Percentiles rank a stretch among this genome's conserved stretches.
These are phyloP conservation scores for Dipodomys stephensi DNA, from an alignment of 2,113 vertebrate genomes.

Conservation along the genomic window DNA sequence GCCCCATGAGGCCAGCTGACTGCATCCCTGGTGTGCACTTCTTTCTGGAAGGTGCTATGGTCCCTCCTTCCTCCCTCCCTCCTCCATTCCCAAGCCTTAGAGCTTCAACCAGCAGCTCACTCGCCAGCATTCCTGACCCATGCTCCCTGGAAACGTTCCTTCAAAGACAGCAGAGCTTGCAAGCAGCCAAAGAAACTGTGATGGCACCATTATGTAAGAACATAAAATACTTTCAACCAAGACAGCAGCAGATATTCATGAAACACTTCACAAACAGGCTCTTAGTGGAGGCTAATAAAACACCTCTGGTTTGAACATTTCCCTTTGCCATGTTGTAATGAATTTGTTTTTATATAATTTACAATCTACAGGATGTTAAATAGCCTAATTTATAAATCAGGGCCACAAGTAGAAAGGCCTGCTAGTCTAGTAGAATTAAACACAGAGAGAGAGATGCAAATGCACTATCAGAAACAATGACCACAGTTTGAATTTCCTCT, in stretches of 20 bases:
- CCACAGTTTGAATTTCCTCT: background rate
- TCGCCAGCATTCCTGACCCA: too few species aligned
- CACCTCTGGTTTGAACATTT: background rate
- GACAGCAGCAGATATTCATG: background rate
- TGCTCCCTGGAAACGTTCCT: background rate
- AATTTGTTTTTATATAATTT: background rate
- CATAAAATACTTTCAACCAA: background rate
- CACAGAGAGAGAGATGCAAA: background rate
- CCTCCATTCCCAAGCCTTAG: too few species aligned
- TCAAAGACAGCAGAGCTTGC: background rate
- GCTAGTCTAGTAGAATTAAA: background rate
- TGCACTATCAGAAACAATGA: background rate
- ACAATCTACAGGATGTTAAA: background rate
- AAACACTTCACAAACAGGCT: background rate
- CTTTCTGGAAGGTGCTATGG: too few species aligned
- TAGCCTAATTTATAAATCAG: background rate
- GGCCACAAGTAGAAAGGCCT: background rate
- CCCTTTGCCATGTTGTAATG: background rate
- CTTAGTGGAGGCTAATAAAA: slow-evolving; percentile 10
- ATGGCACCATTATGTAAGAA: background rate
- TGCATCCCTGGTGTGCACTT: too few species aligned
- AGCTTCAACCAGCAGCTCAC: too few species aligned
- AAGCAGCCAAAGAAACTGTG: background rate
- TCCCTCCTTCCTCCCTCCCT: too few species aligned
- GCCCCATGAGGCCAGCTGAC: too few species aligned